phyloP scores from a whole-genome alignment of 1,140 invertebrate genomes.

The Metopolophium dirhodum region DNA sequence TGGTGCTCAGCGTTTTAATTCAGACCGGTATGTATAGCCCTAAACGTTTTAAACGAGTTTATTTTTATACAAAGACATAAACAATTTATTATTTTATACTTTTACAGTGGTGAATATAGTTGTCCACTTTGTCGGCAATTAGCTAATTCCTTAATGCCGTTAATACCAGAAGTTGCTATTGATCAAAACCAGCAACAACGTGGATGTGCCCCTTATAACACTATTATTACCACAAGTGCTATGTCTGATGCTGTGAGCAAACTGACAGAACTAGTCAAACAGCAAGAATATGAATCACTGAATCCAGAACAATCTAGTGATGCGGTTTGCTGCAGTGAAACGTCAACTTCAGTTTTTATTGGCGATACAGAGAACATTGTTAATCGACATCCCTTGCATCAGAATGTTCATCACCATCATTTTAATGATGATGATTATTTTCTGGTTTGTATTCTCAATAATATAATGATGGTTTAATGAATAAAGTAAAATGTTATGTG shows the following conservation, averaged over 20 bases:
- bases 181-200: not conserved
- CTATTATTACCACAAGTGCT: not conserved
- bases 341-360: not conserved
- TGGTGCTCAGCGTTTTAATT: constrained; percentile 71
- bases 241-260: not conserved
- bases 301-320: not conserved
- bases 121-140: constrained; percentile 93
- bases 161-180: constrained; percentile 64
- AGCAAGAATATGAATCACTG: not conserved
- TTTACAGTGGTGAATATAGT: constrained; percentile 82
- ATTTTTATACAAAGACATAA: not conserved
- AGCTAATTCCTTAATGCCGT: constrained; percentile 89
- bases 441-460: constrained; percentile 2
- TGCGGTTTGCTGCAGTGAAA: not conserved
- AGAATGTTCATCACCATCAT: not conserved
- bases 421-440: not conserved
- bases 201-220: not conserved
- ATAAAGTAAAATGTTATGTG: not conserved
- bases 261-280: not conserved
- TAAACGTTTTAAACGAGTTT: not conserved
- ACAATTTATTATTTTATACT: not conserved
- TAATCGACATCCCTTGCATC: not conserved
- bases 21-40: constrained; percentile 66
- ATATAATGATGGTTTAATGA: not conserved
- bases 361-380: not conserved